Percentiles rank a stretch among this genome's conserved stretches.
phyloP scores from a whole-genome alignment of 2,113 vertebrate genomes.

The Arvicanthis niloticus region DNA sequence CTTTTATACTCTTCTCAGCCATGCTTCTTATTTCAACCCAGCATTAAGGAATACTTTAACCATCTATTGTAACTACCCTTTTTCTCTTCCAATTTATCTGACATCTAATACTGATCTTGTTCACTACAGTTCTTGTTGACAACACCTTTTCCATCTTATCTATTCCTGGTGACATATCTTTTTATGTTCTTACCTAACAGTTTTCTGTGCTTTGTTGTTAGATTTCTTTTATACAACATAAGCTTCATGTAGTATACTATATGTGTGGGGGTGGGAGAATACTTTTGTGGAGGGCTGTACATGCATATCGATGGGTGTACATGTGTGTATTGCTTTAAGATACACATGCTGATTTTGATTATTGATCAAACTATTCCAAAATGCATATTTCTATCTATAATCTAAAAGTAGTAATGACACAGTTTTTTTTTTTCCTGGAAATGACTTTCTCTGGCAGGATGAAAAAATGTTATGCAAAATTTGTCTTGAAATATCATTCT shows the following conservation, averaged over 20 bases:
- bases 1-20: not conserved
- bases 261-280: not conserved
- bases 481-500: constrained; percentile 55
- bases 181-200: not conserved
- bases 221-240: not conserved
- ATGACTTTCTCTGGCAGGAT: constrained; percentile 16
- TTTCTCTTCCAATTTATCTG: not conserved
- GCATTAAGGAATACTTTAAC: not conserved
- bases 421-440: constrained; percentile 45
- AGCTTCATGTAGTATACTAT: not conserved
- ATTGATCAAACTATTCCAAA: constrained; percentile 24
- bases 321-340: not conserved
- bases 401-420: constrained; percentile 19
- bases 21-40: not conserved
- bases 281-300: not conserved
- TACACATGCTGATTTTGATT: not conserved
- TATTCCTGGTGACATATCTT: not conserved
- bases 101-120: not conserved
- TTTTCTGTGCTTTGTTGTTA: not conserved
- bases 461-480: constrained; percentile 11
- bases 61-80: not conserved
- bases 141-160: not conserved
- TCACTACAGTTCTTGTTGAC: not conserved
- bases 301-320: not conserved
- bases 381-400: not conserved